Evolutionary conservation across 2,888 invertebrate species (phyloP), one percentile per base, ranked within the genome.

Genomic region (Teinopalpus imperialis): DNA sequence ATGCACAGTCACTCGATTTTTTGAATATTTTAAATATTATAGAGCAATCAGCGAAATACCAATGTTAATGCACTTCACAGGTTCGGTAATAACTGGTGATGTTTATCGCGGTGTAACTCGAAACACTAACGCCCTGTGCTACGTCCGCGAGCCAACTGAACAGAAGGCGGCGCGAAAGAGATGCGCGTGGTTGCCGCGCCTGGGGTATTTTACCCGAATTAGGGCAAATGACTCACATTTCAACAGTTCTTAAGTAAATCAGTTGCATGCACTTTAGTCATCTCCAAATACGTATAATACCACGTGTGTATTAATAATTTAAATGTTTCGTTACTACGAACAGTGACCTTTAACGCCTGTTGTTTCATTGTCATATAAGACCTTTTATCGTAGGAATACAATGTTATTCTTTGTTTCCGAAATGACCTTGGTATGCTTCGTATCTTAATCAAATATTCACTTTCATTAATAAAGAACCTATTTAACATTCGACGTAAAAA

Each of bases 111-210:
- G 3, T 5, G 4, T 20, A 37, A 16, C 6, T 27, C 6, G 6
- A 20, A 32, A 45, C 53, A 56, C 69, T 71, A 65, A 55, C 54
- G 56, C 34, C 51, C 45, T 55, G 59, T 57, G 55, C 66, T 59
- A 50, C 54, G 60, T 41, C 56, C 70, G 71, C 65, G 67, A 60
- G 48, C 48, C 41, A 53, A 81, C 81, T 80, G 73, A 69, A 45
- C 18, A n/a, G 32, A 40, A 18, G 30, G 30, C 37, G 37, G 59
- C 62, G 59, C 55, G 60, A 49, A 40, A 55, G 57, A 48, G 66
- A 63, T 69, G 69, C 74, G 73, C 65, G 66, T 36, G 49, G 53
- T 54, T 56, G 57, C 61, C 57, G 57, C 57, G 59, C 43, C 49
- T 53, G 53, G 69, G 70, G 68, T 60, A 66, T 69, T 67, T 68